Percentiles rank a stretch among this genome's conserved stretches.
Evolutionary conservation across 37 sponge, comb jelly and placozoan genomes (phyloP).

Genomic region (Eunapius fragilis): DNA sequence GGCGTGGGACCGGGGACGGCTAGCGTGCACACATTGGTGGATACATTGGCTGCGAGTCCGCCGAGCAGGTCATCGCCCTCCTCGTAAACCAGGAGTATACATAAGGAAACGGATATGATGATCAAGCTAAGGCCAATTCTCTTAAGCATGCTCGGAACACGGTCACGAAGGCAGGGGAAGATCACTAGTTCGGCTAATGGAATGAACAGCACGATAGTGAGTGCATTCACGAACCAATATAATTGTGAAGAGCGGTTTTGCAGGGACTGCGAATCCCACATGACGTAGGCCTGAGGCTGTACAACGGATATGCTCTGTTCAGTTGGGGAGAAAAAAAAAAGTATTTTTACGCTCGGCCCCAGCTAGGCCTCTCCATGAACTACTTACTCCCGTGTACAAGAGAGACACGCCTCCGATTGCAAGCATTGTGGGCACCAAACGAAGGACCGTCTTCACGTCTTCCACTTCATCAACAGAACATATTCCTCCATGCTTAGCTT

Average conservation of each 20-base stretch:
- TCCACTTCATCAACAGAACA: conserved; percentile 36
- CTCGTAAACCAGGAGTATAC: background rate
- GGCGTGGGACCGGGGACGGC: background rate
- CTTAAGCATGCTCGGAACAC: conserved; percentile 32
- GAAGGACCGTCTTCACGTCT: conserved; percentile 38
- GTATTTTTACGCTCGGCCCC: no score
- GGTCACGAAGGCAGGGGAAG: conserved; percentile 25
- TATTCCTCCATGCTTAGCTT: conserved; percentile 27
- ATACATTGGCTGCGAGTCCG: background rate
- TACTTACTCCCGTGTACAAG: conserved; percentile 28
- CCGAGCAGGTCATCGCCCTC: background rate
- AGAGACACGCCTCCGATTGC: conserved; percentile 3
- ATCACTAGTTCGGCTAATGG: conserved; percentile 3
- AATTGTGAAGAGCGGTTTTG: background rate
- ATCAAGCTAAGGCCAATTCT: conserved; percentile 36
- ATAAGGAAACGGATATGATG: background rate
- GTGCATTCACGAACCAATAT: background rate
- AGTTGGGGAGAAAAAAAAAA: no score
- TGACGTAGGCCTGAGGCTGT: background rate
- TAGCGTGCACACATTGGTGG: conserved; percentile 4
- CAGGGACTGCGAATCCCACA: background rate
- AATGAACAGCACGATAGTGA: background rate
- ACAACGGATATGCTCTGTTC: background rate
- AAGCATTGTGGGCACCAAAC: background rate
- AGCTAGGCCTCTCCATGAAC: no score